Evolutionary conservation across 2,113 vertebrate genomes (phyloP).

Genomic region (Microcebus jonahi): DNA sequence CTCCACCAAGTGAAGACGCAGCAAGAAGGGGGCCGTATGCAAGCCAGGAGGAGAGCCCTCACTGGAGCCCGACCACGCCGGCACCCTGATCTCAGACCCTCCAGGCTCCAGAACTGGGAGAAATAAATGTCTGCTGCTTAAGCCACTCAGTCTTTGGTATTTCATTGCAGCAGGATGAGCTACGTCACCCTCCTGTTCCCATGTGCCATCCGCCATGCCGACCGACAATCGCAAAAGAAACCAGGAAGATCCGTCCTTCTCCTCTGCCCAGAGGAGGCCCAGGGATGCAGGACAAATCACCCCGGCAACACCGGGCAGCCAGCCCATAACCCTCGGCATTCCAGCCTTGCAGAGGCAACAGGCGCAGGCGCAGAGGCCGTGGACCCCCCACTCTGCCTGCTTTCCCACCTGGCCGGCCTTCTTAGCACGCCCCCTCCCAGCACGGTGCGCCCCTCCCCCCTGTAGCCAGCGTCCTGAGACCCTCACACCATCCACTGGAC

Average conservation of each 20-base stretch:
- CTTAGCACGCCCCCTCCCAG: neutral
- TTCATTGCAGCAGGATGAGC: neutral
- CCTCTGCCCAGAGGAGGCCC: neutral
- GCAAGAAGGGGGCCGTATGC: neutral
- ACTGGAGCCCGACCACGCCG: accelerated
- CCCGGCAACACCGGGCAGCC: neutral
- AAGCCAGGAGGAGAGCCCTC: neutral
- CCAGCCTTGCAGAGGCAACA: neutral
- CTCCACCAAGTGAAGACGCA: neutral
- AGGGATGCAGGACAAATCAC: neutral
- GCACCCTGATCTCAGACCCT: neutral
- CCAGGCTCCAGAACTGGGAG: neutral
- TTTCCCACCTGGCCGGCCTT: neutral
- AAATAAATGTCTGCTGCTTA: neutral
- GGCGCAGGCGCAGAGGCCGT: neutral
- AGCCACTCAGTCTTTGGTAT: neutral
- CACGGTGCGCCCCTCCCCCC: too few relatives aligned
- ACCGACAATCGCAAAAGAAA: neutral
- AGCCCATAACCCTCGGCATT: neutral
- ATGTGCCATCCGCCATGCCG: neutral
- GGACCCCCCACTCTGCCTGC: neutral
- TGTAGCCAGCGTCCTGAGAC: neutral
- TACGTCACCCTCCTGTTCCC: neutral
- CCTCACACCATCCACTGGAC: too few relatives aligned
- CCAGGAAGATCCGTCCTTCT: neutral